These are phyloP conservation scores for Acanthurus lineatus DNA, from an alignment of 2,797 vertebrate species.

Conservation along the genomic window DNA sequence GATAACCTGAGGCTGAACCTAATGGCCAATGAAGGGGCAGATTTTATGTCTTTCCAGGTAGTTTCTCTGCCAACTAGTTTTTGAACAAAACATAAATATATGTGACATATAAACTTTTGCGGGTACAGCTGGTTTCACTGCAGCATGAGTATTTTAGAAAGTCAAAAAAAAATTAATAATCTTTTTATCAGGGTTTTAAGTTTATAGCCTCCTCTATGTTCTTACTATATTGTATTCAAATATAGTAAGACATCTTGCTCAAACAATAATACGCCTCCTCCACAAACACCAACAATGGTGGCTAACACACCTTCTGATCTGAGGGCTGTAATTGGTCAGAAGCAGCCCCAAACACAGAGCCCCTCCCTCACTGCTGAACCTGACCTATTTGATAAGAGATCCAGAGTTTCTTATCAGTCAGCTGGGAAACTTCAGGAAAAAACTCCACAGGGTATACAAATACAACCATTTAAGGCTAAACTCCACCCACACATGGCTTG, in stretches of 20 bases:
- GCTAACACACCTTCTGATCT: slow-evolving; percentile 65
- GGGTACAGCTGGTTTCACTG: background rate
- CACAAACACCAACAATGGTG: slow-evolving; percentile 9
- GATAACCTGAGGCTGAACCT: slow-evolving; percentile 10
- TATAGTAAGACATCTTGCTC: slow-evolving; percentile 3
- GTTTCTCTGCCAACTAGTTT: slow-evolving; percentile 9
- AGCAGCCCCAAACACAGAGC: slow-evolving; percentile 15
- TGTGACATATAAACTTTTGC: slow-evolving; percentile 17
- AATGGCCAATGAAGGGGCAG: background rate
- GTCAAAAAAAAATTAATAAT: slow-evolving; percentile 10
- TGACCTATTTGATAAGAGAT: slow-evolving; percentile 65
- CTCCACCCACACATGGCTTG: background rate
- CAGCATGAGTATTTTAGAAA: slow-evolving; percentile 6
- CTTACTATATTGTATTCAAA: slow-evolving; percentile 8
- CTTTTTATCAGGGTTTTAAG: background rate
- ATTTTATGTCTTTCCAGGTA: slow-evolving; percentile 20
- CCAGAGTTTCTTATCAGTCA: slow-evolving; percentile 35
- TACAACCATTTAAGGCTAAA: slow-evolving; percentile 18
- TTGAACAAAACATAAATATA: slow-evolving; percentile 10
- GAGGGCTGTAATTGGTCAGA: slow-evolving; percentile 68
- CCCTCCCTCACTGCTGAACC: slow-evolving; percentile 35
- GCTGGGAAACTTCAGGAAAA: slow-evolving; percentile 30
- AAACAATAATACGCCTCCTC: background rate
- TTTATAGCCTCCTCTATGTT: background rate
- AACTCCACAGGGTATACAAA: slow-evolving; percentile 13